phyloP scores from a whole-genome alignment of 2,113 vertebrate genomes.

The Corythoichthys haematopterus region DNA sequence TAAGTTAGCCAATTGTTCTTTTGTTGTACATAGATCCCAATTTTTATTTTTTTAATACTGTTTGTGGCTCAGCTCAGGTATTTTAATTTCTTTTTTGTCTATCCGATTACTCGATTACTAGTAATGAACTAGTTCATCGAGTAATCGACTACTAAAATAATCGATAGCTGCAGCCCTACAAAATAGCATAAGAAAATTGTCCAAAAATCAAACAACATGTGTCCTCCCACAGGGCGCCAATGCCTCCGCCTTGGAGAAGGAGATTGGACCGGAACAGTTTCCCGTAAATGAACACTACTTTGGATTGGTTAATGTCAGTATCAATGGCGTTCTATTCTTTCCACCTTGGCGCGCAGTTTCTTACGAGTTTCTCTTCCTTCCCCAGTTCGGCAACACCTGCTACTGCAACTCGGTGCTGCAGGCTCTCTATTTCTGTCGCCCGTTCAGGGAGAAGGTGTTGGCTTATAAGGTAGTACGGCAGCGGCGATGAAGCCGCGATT shows the following conservation, averaged over 20 bases:
- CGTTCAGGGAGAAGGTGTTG: slow-evolving; percentile 90
- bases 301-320: slow-evolving; percentile 89
- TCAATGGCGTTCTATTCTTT: not conserved
- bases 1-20: too few species aligned
- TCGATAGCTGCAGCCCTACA: too few species aligned
- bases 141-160: too few species aligned
- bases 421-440: slow-evolving; percentile 90
- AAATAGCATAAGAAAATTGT: too few species aligned
- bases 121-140: too few species aligned
- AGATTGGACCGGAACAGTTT: slow-evolving; percentile 94
- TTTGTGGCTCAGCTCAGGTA: too few species aligned
- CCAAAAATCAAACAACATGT: too few species aligned
- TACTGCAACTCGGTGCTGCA: slow-evolving; percentile 95
- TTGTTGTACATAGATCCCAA: too few species aligned
- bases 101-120: too few species aligned
- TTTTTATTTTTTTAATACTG: too few species aligned
- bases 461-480: slow-evolving; percentile 77
- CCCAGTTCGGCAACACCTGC: slow-evolving; percentile 92
- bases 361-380: not conserved
- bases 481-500: not conserved
- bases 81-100: too few species aligned
- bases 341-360: not conserved
- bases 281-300: slow-evolving; percentile 94
- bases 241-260: slow-evolving; percentile 97
- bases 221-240: slow-evolving; percentile 79